These are phyloP conservation scores for Pardosa pseudoannulata DNA, from an alignment of 2,888 invertebrate species.

Conservation along the genomic window DNA sequence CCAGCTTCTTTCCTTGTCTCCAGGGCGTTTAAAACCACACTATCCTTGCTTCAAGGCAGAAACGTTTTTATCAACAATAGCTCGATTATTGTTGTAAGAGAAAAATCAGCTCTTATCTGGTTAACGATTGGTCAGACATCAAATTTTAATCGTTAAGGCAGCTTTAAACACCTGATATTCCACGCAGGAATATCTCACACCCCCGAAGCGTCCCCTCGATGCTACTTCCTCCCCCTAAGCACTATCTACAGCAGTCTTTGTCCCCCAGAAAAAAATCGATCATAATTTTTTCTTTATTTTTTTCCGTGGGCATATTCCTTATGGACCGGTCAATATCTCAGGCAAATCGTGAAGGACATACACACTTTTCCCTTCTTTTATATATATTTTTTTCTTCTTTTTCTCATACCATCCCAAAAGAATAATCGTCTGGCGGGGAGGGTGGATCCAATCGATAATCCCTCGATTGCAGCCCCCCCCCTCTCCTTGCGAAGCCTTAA, in stretches of 20 bases:
- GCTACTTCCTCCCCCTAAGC: background rate
- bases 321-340: conserved; percentile 56
- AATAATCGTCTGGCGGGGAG: conserved; percentile 49
- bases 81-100: too few relatives aligned
- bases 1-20: too few relatives aligned
- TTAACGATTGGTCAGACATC: too few relatives aligned
- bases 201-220: background rate
- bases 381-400: background rate
- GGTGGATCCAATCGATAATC: conserved; percentile 46
- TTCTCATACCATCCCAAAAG: conserved; percentile 24
- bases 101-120: too few relatives aligned
- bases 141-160: too few relatives aligned
- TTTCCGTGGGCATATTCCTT: conserved; percentile 13
- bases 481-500: conserved; percentile 28
- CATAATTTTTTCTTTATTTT: conserved; percentile 19
- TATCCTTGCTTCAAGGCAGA: too few relatives aligned
- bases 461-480: conserved; percentile 40
- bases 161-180: too few relatives aligned
- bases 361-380: too few relatives aligned
- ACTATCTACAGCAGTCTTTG: background rate
- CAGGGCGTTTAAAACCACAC: too few relatives aligned
- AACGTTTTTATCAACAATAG: too few relatives aligned
- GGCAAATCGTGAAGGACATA: conserved; percentile 47
- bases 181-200: background rate
- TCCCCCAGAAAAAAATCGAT: conserved; percentile 38